These are phyloP conservation scores for Cecidostiba fungosa DNA, from an alignment of 2,888 invertebrate species.

Conservation along the genomic window DNA sequence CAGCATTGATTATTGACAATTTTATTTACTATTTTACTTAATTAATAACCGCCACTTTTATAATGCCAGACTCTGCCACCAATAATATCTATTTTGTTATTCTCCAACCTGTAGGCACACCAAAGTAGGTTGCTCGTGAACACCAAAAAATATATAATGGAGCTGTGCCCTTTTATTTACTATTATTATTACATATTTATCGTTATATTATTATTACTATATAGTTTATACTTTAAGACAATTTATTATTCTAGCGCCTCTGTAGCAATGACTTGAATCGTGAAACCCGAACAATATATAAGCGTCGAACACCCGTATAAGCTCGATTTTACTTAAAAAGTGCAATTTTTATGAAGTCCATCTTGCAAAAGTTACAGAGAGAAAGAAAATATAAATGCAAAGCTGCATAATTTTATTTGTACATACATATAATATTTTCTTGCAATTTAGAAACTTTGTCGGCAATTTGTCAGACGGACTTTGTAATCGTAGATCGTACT, in stretches of 20 bases:
- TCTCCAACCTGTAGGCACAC: conserved; percentile 78
- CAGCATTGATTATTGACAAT: conserved; percentile 53
- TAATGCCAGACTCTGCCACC: conserved; percentile 42
- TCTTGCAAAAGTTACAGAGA: conserved; percentile 18
- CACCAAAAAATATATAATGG: conserved; percentile 73
- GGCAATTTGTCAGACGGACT: conserved; percentile 31
- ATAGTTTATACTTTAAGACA: conserved; percentile 49
- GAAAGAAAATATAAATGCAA: neutral
- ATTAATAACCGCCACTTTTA: conserved; percentile 48
- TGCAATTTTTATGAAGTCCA: conserved; percentile 44
- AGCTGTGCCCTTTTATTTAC: conserved; percentile 57
- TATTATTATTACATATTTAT: conserved; percentile 56
- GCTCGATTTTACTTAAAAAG: conserved; percentile 46
- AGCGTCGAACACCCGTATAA: conserved; percentile 41
- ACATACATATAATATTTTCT: neutral
- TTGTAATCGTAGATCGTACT: conserved; percentile 39
- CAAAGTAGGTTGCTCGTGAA: conserved; percentile 80
- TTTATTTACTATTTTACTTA: conserved; percentile 33
- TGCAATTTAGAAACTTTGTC: neutral
- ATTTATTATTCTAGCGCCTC: conserved; percentile 55
- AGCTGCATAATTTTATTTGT: neutral
- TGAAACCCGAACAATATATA: conserved; percentile 45
- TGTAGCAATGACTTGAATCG: conserved; percentile 57
- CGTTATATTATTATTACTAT: conserved; percentile 44
- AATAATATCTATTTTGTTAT: conserved; percentile 55